Conservation (phyloP, 2,113 vertebrate genomes). For the Mastomys coucha region DNA sequence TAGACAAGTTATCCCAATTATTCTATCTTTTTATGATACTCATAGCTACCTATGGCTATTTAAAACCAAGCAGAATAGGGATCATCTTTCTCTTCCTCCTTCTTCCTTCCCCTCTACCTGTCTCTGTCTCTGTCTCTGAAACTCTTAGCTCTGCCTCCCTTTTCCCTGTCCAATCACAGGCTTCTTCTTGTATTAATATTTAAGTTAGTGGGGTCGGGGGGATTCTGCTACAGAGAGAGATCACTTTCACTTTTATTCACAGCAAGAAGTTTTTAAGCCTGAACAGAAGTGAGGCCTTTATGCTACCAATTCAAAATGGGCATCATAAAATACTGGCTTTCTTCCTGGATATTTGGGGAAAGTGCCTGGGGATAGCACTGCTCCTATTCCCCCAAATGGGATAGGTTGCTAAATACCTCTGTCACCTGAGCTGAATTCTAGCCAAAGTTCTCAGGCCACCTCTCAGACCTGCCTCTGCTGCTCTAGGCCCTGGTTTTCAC, state of each 20-base stretch:
- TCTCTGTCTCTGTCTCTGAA: too few species aligned
- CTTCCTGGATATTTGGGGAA: background rate
- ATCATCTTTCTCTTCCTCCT: too few species aligned
- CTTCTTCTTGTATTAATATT: too few species aligned
- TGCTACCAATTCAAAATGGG: background rate
- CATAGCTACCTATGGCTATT: too few species aligned
- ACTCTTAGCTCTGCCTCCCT: too few species aligned
- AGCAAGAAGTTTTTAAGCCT: background rate
- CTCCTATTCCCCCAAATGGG: background rate
- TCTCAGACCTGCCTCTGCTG: background rate
- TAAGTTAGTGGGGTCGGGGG: too few species aligned
- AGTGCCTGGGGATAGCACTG: background rate
- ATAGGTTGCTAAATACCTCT: background rate
- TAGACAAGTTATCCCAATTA: too few species aligned
- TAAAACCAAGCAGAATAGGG: too few species aligned
- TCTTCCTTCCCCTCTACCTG: too few species aligned
- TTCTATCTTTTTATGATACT: too few species aligned
- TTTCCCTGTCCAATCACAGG: too few species aligned
- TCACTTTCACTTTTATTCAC: background rate
- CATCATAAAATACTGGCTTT: background rate
- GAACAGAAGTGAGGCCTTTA: background rate
- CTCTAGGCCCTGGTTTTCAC: background rate
- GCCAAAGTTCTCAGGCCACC: background rate
- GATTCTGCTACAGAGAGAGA: too few species aligned
- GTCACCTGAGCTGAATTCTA: background rate